Evolutionary conservation across 30 jellyfish, hydroid and myxozoan species (phyloP), one percentile per base, ranked within the genome.

Genomic region (Chrysaora quinquecirrha): DNA sequence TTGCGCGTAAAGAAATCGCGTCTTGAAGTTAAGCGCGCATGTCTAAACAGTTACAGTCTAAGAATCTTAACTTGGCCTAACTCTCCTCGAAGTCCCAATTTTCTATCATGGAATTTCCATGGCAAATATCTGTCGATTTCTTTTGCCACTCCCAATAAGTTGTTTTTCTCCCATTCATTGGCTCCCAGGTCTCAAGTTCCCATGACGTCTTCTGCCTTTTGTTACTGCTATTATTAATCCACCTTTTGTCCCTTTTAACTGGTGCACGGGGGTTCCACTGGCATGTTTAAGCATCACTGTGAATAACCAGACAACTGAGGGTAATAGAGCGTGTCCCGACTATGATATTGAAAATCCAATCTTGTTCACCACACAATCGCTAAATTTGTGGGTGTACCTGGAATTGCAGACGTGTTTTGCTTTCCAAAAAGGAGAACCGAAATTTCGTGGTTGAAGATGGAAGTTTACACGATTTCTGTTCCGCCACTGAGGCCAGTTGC

Each of bases 401-500:
- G 68, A 52, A 20, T 38, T 38, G 54, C 74, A 62, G 20, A 50
- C 33, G 56, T 76, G 78, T 64, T 31, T 28, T 14, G 72, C 28
- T 60, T 20, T 19, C 67, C 12, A 27, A 18, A 46, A 35, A 31
- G 78, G 11, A 18, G 18, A 3, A 31, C 60, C 50, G 24, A 24
- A 16, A 29, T 6, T 38, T 64, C 20, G 19, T 75, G 64, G 34
- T 48, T 28, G 62, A n/a, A 28, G n/a, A 84, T 85, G 95, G 95
- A 85, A 80, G 81, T 83, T 64, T 83, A 76, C 68, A 91, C 98
- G 50, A 64, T 91, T 46, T 73, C 89, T n/a, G 98, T 92, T 1
- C 98, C 98, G 49, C 97, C 98, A 34, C 88, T 92, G 78, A 86
- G 86, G 66, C 98, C 98, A 0, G 91, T 92, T 19, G 77, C 86